phyloP scores from a whole-genome alignment of 2,113 vertebrate species.

The Platysternon megacephalum region DNA sequence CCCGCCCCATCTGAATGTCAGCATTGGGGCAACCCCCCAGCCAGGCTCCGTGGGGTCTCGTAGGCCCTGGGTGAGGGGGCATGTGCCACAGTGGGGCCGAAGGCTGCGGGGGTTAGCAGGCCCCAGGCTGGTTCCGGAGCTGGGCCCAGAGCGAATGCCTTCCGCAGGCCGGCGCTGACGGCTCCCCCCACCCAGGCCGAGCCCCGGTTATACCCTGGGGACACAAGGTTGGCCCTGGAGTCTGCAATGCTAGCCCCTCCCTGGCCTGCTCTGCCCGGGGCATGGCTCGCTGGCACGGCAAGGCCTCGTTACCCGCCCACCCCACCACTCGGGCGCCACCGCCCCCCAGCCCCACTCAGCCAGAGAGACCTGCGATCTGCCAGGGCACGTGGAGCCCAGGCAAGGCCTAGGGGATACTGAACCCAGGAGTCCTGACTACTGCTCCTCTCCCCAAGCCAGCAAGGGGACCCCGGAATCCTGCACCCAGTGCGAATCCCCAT shows the following conservation, averaged over 20 bases:
- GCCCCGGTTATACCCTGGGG: background rate
- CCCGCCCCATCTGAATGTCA: background rate
- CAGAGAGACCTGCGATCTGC: background rate
- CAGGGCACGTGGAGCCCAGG: background rate
- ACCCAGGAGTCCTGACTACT: too few relatives aligned
- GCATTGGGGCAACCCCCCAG: background rate
- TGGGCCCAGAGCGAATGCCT: too few relatives aligned
- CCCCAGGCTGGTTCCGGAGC: too few relatives aligned
- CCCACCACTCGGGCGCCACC: too few relatives aligned
- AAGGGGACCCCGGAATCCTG: too few relatives aligned
- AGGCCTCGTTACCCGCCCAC: background rate
- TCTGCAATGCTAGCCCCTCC: background rate
- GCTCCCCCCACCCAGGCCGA: background rate
- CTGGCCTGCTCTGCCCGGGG: background rate
- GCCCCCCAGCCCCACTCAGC: background rate
- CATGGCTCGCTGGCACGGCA: background rate
- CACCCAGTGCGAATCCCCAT: too few relatives aligned
- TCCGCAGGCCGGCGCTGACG: too few relatives aligned
- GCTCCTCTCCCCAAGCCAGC: too few relatives aligned
- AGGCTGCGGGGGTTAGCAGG: background rate
- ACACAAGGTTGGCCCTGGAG: background rate
- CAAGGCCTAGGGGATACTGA: too few relatives aligned
- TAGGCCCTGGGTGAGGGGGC: background rate
- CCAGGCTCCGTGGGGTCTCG: background rate
- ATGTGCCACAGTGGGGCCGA: background rate